Base-by-base conservation (phyloP, 2,888 invertebrate species). In the Esperia sulphurella region DNA sequence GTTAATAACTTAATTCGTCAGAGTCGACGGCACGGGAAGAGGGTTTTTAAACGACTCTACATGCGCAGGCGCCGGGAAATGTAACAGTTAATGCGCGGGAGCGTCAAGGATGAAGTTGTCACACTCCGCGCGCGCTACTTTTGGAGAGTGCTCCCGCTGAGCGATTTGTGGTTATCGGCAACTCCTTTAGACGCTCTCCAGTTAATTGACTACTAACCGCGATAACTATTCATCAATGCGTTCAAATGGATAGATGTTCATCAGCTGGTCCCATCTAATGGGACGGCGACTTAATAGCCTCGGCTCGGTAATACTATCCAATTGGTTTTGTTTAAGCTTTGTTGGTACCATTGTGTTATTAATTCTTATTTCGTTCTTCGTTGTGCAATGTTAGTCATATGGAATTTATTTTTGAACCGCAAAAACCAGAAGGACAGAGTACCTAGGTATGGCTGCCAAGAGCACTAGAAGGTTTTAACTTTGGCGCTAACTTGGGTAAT, bases 1-100 rank as follows among this genome's bases (percentile, higher is more conserved):
- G 85, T 86, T 89, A 88, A 89, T 88, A 88, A 84, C 86, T 88
- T 88, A 88, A 89, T 89, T 88, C 88, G 86, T 89, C 85, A 87
- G 83, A 83, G 84, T 75, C 71, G 75, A 71, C 71, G 71, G 72
- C 65, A 78, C 79, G 83, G 80, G 80, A 84, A 81, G 83, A 79
- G 79, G 76, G 79, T 71, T 82, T 84, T 79, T 74, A 73, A 80
- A 70, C 68, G 74, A 21, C 3, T 2, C 21, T 69, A 68, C 77
- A 80, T 76, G 76, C 79, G 79, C 76, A 74, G 78, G 79, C 79
- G 81, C 79, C 78, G 70, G 75, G 76, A 78, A 78, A 73, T 69
- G 72, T 69, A 57, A 62, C 66, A 58, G 60, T 68, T 71, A 75
- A 75, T 79, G 77, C 74, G 71, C 71, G 66, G 68, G 69, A 71